Evolutionary conservation across 2,888 invertebrate genomes (phyloP), one percentile per base, ranked within the genome.

Genomic region (Chydorus sphaericus): DNA sequence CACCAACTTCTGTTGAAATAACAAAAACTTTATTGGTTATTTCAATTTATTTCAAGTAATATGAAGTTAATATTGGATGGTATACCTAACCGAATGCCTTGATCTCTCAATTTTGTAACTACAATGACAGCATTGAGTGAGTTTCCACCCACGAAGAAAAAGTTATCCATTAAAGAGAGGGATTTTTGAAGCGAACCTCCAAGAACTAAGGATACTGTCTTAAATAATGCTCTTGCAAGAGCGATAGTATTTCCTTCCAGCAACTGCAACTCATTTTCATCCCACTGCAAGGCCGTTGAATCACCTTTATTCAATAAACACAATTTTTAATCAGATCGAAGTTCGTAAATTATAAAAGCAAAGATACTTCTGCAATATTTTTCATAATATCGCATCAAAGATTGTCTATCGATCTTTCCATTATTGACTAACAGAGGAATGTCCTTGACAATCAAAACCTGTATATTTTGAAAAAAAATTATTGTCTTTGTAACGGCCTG

Each of bases 121-220:
- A 87, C 87, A 62, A 78, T 82, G 58, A 90, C 83, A 0, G 89
- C 87, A 67, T 90, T 90, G 20, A 90, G 73, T 0, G 89, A 89
- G 66, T 89, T 88, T 11, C 90, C 90, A 2, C 90, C 90, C 38
- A 90, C 73, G 62, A 85, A 82, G 66, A 84, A 90, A 69, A 89
- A 90, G 62, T 86, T 86, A 0, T 82, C 79, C 18, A 78, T 71
- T 0, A 79, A 65, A 0, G 78, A 76, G 7, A 88, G 69, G 1
- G 75, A 75, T 1, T 77, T 74, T 8, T 53, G 31, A 5, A 77
- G 73, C 0, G 83, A 77, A 16, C 62, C 61, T 4, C 67, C 67
- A 23, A 70, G 75, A 0, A 87, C 82, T 2, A 78, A 75, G 0
- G 82, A 82, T 0, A 89, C 79, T 0, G 84, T 85, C 65, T 81